A percentile compares a stretch with the other conserved stretches of the same genome.
Conservation (phyloP, 1,140 invertebrate species). For the Sweltsa coloradensis region DNA sequence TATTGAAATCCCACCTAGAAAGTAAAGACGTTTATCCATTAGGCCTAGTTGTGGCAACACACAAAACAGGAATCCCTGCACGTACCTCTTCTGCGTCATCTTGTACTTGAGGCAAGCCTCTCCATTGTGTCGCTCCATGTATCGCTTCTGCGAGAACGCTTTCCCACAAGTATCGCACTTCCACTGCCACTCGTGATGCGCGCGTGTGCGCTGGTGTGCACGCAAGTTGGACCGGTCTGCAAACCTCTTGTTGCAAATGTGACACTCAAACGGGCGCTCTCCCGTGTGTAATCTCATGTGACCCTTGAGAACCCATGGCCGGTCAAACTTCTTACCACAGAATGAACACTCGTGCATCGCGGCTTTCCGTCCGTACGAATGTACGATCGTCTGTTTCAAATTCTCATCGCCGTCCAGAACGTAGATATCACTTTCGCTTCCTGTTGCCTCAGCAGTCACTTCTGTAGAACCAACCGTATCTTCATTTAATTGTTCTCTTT, state of each 20-base stretch:
- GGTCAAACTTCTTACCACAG: conserved; percentile 40
- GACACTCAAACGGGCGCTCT: conserved; percentile 53
- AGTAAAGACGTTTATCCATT: too few species aligned
- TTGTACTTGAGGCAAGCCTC: conserved; percentile 57
- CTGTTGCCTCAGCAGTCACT: too few species aligned
- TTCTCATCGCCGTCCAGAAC: too few species aligned
- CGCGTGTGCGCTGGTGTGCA: conserved; percentile 53
- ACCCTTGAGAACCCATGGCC: conserved; percentile 56
- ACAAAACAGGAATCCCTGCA: too few species aligned
- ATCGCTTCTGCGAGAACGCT: conserved; percentile 59
- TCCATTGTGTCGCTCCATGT: conserved; percentile 54
- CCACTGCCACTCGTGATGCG: conserved; percentile 55
- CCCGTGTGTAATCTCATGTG: conserved; percentile 53
- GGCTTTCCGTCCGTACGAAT: too few species aligned
- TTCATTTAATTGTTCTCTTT: too few species aligned
- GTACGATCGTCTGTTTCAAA: too few species aligned
- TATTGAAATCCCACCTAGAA: too few species aligned
- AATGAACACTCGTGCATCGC: conserved; percentile 31
- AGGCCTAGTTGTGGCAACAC: too few species aligned
- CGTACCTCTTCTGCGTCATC: too few species aligned
- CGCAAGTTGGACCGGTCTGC: conserved; percentile 47
- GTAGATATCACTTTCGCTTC: too few species aligned
- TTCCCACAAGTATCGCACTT: conserved; percentile 49
- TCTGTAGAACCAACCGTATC: too few species aligned
- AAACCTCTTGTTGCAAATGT: conserved; percentile 42